Conservation (phyloP, 2,888 invertebrate genomes). For the Lysandra coridon region DNA sequence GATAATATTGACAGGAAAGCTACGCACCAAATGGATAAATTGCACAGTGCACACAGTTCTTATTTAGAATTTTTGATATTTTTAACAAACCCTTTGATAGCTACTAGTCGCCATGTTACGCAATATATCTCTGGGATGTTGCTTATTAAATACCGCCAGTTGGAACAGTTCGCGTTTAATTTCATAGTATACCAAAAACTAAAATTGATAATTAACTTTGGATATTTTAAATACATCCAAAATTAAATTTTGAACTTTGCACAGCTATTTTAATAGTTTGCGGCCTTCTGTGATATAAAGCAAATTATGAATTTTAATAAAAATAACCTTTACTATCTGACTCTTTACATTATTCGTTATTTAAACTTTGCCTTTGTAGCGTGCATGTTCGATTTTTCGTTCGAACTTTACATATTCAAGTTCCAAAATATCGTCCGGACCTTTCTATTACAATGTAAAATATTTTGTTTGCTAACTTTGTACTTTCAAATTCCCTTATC, state of each 20-base stretch:
- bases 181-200: constrained; percentile 12
- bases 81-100: not conserved
- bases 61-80: no score
- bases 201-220: constrained; percentile 21
- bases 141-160: constrained; percentile 26
- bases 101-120: not conserved
- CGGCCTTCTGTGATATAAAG: not conserved
- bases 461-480: no score
- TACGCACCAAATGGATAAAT: no score
- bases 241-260: constrained; percentile 17
- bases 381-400: not conserved
- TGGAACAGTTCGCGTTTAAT: not conserved
- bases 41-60: no score
- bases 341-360: not conserved
- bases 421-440: no score
- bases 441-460: no score
- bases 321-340: not conserved
- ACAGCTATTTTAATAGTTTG: not conserved
- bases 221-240: constrained; percentile 16
- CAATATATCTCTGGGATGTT: not conserved
- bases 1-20: no score
- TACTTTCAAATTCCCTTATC: no score
- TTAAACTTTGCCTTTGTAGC: not conserved
- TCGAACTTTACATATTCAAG: no score
- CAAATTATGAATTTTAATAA: constrained; percentile 9